phyloP scores from a whole-genome alignment of 2,888 invertebrate species.

The Yponomeuta plumbellus region DNA sequence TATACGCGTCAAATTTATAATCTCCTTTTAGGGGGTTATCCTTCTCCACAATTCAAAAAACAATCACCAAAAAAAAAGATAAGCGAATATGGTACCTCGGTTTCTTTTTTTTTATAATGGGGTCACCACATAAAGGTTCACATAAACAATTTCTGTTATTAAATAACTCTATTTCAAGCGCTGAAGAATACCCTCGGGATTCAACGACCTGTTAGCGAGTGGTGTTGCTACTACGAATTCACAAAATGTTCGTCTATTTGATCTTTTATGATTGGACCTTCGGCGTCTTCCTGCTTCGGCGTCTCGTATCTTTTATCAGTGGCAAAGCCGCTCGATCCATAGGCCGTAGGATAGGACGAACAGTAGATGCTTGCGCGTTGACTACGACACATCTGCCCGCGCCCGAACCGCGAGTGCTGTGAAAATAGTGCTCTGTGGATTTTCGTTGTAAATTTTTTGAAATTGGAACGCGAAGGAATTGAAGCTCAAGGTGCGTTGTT shows the following conservation, averaged over 20 bases:
- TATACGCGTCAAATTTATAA: too few relatives aligned
- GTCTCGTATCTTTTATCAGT: constrained; percentile 54
- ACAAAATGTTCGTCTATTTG: background rate
- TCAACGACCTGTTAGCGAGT: background rate
- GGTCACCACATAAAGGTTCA: too few relatives aligned
- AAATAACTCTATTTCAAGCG: too few relatives aligned
- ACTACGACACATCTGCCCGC: constrained; percentile 66
- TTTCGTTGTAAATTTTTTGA: constrained; percentile 4
- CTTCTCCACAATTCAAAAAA: too few relatives aligned
- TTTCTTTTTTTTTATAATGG: too few relatives aligned
- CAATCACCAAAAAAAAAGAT: too few relatives aligned
- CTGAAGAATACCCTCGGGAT: too few relatives aligned
- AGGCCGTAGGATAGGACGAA: constrained; percentile 30
- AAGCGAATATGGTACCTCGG: too few relatives aligned
- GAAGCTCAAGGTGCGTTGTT: constrained; percentile 12
- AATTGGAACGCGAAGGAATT: constrained; percentile 4
- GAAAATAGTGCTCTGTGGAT: constrained; percentile 33
- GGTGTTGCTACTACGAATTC: background rate
- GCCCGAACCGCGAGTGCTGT: constrained; percentile 41
- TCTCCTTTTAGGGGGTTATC: too few relatives aligned
- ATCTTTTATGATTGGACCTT: background rate
- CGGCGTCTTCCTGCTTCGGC: background rate
- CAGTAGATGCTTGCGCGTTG: constrained; percentile 72
- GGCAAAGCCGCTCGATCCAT: constrained; percentile 41
- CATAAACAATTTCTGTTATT: too few relatives aligned